Evolutionary conservation across 37 sponge, comb jelly and placozoan genomes (phyloP), one percentile per base, ranked within the genome.

Genomic region (Petrosia ficiformis): DNA sequence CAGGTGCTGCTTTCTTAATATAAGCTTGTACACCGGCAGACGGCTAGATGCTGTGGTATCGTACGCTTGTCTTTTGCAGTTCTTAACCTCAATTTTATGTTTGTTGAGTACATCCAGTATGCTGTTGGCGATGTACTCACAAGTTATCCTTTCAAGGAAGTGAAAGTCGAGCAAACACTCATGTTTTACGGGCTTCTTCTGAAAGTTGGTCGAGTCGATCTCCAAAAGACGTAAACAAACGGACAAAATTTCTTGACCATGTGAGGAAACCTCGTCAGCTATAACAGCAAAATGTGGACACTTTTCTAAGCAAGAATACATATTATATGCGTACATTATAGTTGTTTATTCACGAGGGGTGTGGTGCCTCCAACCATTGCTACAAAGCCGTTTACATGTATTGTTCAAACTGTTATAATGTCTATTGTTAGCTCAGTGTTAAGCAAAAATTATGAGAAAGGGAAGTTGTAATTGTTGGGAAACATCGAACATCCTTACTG

Each of bases 181-280:
- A 54, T 54, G 57, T 22, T 54, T 54, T 22, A 24, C 22, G 19
- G 57, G 57, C 22, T 54, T 54, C 22, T 24, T 19, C 19, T 54
- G 57, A 22, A 54, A 54, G 57, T 54, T 54, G 19, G 57, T 22
- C 19, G 19, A 22, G 22, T 54, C 57, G 22, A 54, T 54, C 22
- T 54, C 57, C 57, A 54, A 54, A 22, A 54, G 22, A 19, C 57
- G 19, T 54, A 54, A 54, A 54, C 57, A 54, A 54, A 54, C 57
- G 22, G 57, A 54, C 57, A 54, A 54, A 54, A 54, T 54, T 22
- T 54, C 57, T 54, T 54, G 19, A 54, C 57, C 57, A 54, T 54
- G 57, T n/a, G n/a, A n/a, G n/a, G n/a, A n/a, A n/a, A n/a, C n/a
- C n/a, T n/a, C n/a, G n/a, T n/a, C n/a, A n/a, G n/a, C n/a, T n/a